phyloP scores from a whole-genome alignment of 53 echinoderm and acorn worm genomes.

The Paelopatides confundens region DNA sequence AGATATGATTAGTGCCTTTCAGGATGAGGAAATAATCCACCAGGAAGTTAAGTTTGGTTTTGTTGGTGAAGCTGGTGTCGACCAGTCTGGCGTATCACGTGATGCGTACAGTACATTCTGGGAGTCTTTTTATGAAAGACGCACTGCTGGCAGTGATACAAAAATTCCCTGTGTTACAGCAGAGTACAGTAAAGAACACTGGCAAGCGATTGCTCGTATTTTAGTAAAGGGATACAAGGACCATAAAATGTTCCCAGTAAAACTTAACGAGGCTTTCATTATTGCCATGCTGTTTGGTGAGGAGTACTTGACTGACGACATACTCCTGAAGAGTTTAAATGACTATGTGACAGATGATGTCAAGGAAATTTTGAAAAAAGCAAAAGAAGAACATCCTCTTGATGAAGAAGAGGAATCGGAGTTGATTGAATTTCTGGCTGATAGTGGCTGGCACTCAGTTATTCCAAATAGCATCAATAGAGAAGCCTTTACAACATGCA shows the following conservation, averaged over 20 bases:
- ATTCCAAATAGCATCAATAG: not conserved
- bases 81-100: not conserved
- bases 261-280: not conserved
- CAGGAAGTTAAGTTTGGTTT: not conserved
- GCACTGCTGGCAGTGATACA: not conserved
- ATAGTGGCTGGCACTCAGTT: not conserved
- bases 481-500: not conserved
- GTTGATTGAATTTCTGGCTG: not conserved
- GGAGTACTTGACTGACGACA: not conserved
- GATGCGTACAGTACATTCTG: not conserved
- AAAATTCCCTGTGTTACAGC: not conserved
- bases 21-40: not conserved
- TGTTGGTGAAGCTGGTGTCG: not conserved
- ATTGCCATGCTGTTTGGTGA: constrained; percentile 20
- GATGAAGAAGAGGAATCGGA: not conserved
- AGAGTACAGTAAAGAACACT: not conserved
- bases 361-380: not conserved
- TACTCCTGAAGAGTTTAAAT: not conserved
- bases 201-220: not conserved
- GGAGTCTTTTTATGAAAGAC: not conserved
- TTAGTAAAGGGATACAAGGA: constrained; percentile 23
- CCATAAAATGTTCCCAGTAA: constrained; percentile 8
- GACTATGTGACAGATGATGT: too few species aligned
- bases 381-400: not conserved
- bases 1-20: not conserved